These are phyloP conservation scores for Autographa pulchrina DNA, from an alignment of 2,888 invertebrate species.

Conservation along the genomic window DNA sequence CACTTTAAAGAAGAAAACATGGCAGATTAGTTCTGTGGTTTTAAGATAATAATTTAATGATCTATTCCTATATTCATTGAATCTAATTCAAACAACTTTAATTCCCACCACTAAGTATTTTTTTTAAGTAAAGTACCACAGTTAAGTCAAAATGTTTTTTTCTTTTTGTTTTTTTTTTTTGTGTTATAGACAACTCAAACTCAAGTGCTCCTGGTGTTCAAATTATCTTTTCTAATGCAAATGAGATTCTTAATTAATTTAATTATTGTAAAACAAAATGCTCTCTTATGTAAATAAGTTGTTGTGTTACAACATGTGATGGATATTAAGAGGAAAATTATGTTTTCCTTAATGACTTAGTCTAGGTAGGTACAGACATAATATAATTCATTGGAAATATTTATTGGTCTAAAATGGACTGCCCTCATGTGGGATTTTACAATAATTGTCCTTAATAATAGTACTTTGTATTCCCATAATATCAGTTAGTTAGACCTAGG, in stretches of 20 bases:
- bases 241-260: background rate
- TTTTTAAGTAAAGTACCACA: background rate
- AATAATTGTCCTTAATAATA: constrained; percentile 37
- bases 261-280: constrained; percentile 17
- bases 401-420: constrained; percentile 41
- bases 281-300: constrained; percentile 43
- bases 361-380: constrained; percentile 11
- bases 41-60: background rate
- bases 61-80: background rate
- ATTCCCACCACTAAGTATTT: background rate
- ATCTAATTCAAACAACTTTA: background rate
- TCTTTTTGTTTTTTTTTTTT: background rate
- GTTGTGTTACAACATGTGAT: constrained; percentile 9
- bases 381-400: constrained; percentile 33
- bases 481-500: constrained; percentile 18
- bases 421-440: constrained; percentile 51
- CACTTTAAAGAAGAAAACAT: background rate
- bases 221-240: background rate
- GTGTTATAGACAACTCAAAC: background rate
- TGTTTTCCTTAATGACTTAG: constrained; percentile 42
- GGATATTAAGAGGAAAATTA: constrained; percentile 34
- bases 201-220: constrained; percentile 6
- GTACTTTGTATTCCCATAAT: constrained; percentile 19
- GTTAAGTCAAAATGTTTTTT: background rate
- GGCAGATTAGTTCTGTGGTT: background rate